Conservation (phyloP, 2,797 vertebrate species). For the Melanotaenia trifasciata region DNA sequence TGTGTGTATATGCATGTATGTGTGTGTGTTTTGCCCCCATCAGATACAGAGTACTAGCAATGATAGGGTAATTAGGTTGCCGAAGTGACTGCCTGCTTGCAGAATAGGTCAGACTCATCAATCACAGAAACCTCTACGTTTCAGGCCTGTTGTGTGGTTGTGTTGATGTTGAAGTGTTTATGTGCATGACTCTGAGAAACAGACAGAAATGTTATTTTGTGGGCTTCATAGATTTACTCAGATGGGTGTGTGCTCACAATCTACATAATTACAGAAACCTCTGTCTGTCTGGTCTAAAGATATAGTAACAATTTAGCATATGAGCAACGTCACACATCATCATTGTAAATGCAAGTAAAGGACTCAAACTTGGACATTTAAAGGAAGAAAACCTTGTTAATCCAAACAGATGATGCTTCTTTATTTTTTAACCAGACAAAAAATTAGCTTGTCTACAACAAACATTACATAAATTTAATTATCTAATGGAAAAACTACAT, state of each 20-base stretch:
- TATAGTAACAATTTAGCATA: neutral
- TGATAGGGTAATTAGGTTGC: slow-evolving; percentile 71
- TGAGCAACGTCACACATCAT: slow-evolving; percentile 14
- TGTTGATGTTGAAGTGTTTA: slow-evolving; percentile 26
- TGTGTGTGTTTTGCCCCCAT: slow-evolving; percentile 19
- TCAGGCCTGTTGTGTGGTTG: slow-evolving; percentile 40
- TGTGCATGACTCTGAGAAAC: slow-evolving; percentile 16
- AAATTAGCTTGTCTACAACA: neutral
- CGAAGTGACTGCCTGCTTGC: slow-evolving; percentile 53
- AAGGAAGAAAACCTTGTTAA: neutral
- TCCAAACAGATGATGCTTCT: neutral
- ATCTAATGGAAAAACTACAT: neutral
- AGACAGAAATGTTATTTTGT: slow-evolving; percentile 30
- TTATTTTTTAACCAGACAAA: neutral
- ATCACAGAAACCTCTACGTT: slow-evolving; percentile 55
- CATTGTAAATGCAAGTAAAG: neutral
- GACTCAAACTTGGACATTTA: neutral
- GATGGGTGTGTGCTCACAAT: slow-evolving; percentile 23
- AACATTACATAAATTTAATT: no score
- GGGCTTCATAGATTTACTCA: slow-evolving; percentile 40
- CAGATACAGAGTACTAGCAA: slow-evolving; percentile 43
- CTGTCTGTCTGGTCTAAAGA: slow-evolving; percentile 29
- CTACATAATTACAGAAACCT: slow-evolving; percentile 45
- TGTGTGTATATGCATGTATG: slow-evolving; percentile 13
- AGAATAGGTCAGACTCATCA: slow-evolving; percentile 71